Conservation (phyloP, 2,113 vertebrate species). For the Apistogramma diplotaenia region DNA sequence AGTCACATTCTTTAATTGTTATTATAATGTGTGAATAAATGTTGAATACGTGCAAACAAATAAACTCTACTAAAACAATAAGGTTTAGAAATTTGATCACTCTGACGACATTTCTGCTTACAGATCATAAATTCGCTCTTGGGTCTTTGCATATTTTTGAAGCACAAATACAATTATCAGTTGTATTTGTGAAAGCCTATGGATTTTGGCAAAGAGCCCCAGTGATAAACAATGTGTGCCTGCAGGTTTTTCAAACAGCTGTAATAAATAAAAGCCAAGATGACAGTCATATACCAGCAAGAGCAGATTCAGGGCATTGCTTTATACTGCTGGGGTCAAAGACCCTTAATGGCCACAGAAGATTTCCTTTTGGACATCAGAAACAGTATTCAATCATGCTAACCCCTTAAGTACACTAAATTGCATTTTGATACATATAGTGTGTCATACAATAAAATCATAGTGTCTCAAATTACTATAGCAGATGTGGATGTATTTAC, state of each 20-base stretch:
- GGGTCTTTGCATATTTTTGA: neutral
- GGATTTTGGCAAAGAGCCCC: neutral
- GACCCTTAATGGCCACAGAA: constrained; percentile 39
- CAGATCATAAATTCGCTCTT: neutral
- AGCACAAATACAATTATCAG: neutral
- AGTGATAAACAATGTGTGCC: neutral
- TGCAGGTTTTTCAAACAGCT: neutral
- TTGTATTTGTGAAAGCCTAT: neutral
- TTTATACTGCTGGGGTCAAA: constrained; percentile 38
- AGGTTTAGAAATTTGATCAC: neutral
- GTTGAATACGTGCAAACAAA: neutral
- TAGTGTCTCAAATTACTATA: constrained; percentile 56
- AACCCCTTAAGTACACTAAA: constrained; percentile 67
- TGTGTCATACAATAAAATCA: constrained; percentile 71
- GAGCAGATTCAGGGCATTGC: constrained; percentile 16
- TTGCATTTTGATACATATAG: constrained; percentile 69
- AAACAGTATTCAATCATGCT: constrained; percentile 63
- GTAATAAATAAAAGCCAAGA: constrained; percentile 34
- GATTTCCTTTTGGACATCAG: constrained; percentile 53
- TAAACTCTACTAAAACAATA: neutral
- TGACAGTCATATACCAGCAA: constrained; percentile 43
- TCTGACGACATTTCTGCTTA: neutral
- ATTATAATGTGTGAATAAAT: neutral
- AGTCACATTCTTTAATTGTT: neutral
- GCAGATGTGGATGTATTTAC: constrained; percentile 66